Conservation (phyloP, 1,140 invertebrate genomes). For the Drosophila azteca region DNA sequence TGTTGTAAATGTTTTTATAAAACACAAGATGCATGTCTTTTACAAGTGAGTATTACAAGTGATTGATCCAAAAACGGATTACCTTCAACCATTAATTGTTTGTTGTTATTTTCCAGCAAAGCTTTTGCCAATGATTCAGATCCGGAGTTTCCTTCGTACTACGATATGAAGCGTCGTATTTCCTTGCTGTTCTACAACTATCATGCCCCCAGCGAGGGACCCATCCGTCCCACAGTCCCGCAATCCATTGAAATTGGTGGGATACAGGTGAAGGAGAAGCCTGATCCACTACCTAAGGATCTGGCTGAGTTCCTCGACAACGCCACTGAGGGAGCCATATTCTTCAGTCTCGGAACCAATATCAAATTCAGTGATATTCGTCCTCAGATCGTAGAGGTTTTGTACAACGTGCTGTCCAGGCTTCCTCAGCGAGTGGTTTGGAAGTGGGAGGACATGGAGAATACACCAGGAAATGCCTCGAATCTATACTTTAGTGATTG, state of each 20-base stretch:
- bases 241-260: constrained; percentile 83
- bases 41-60: constrained; percentile 13
- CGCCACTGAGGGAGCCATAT: constrained; percentile 85
- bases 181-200: constrained; percentile 72
- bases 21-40: constrained; percentile 9
- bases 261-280: constrained; percentile 81
- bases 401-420: constrained; percentile 84
- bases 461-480: constrained; percentile 84
- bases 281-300: constrained; percentile 80
- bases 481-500: constrained; percentile 88
- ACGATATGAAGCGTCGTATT: constrained; percentile 56
- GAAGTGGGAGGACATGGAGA: constrained; percentile 86
- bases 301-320: constrained; percentile 84
- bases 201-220: constrained; percentile 67
- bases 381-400: constrained; percentile 71
- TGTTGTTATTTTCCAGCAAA: neutral
- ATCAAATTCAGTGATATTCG: constrained; percentile 83
- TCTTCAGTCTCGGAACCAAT: constrained; percentile 86
- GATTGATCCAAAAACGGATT: neutral
- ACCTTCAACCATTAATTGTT: too few relatives aligned
- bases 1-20: neutral
- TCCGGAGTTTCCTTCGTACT: constrained; percentile 14
- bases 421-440: constrained; percentile 86
- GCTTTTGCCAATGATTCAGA: constrained; percentile 18
- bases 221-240: constrained; percentile 81